phyloP scores from a whole-genome alignment of 1,140 invertebrate genomes.

The Lordiphosa stackelbergi region DNA sequence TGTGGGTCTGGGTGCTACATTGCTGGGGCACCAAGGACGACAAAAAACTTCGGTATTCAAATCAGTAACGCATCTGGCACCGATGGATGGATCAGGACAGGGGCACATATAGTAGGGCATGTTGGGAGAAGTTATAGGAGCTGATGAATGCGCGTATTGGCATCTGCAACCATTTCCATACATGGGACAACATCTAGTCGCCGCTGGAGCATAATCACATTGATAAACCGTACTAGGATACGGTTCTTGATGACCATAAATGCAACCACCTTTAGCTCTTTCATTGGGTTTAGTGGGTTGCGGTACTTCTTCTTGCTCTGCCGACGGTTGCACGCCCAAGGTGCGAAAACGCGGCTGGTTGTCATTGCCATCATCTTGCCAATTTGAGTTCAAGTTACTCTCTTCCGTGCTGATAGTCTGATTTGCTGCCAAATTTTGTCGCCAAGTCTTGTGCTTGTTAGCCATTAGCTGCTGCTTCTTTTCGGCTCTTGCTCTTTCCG shows the following conservation, averaged over 20 bases:
- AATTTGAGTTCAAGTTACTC: not conserved
- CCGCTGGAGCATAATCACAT: constrained; percentile 7
- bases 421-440: constrained; percentile 8
- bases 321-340: not conserved
- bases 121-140: not conserved
- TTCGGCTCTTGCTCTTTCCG: not conserved
- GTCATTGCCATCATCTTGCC: not conserved
- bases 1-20: not conserved
- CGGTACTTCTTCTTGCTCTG: not conserved
- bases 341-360: constrained; percentile 3
- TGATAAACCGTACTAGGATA: constrained; percentile 15
- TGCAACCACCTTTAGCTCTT: constrained; percentile 14
- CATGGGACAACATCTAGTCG: not conserved
- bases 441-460: not conserved
- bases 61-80: constrained; percentile 17
- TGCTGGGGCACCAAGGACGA: not conserved
- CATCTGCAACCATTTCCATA: not conserved
- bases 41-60: constrained; percentile 25
- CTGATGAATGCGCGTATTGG: not conserved
- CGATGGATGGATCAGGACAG: not conserved
- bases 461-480: not conserved
- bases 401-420: not conserved
- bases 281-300: not conserved
- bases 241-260: not conserved
- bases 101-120: not conserved